These are phyloP conservation scores for Lasioglossum vierecki DNA, from an alignment of 2,888 invertebrate genomes.

Conservation along the genomic window DNA sequence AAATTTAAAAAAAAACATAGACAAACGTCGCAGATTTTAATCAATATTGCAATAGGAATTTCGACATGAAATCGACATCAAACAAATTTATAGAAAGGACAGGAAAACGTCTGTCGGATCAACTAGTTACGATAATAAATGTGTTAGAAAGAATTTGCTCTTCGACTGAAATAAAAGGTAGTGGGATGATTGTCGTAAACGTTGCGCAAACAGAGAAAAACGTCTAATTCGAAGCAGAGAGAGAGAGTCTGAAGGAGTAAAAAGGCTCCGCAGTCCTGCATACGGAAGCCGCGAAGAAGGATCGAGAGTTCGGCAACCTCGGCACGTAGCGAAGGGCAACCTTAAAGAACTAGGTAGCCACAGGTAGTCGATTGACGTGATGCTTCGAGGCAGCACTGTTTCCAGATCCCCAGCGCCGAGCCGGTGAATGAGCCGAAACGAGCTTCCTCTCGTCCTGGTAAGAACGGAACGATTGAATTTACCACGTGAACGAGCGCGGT, in stretches of 20 bases:
- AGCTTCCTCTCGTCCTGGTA: conserved; percentile 40
- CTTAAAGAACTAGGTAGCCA: conserved; percentile 65
- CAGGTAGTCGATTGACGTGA: conserved; percentile 76
- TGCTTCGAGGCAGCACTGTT: conserved; percentile 44
- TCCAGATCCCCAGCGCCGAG: conserved; percentile 60
- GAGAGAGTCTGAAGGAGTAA: background rate
- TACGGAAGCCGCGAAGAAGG: background rate
- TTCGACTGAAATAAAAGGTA: background rate
- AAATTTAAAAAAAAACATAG: too few relatives aligned
- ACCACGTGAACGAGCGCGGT: conserved; percentile 39
- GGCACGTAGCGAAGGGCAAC: conserved; percentile 7
- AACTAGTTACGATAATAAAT: too few relatives aligned
- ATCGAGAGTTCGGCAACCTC: background rate
- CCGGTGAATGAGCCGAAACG: conserved; percentile 58
- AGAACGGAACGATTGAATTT: conserved; percentile 58
- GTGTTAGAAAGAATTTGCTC: background rate
- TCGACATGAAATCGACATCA: too few relatives aligned
- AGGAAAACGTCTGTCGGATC: too few relatives aligned
- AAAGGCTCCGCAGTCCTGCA: background rate
- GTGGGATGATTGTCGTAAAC: background rate
- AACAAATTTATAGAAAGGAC: too few relatives aligned
- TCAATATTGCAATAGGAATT: too few relatives aligned
- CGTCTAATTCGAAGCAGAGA: background rate
- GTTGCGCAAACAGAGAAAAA: background rate
- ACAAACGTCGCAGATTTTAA: too few relatives aligned